phyloP scores from a whole-genome alignment of 2,888 invertebrate genomes.

The Lingula anatina region DNA sequence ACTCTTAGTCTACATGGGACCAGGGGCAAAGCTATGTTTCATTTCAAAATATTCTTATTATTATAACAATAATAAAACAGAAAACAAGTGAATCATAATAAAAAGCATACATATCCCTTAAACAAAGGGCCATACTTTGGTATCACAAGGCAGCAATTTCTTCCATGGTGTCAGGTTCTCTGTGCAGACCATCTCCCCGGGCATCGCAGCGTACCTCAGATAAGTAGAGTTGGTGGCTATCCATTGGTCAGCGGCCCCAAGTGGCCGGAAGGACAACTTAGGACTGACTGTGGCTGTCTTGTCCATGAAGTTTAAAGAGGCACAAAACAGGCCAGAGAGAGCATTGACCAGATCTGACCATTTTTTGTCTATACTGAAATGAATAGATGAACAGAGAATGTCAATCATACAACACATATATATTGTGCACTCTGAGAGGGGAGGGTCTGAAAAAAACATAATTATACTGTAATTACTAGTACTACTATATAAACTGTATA shows the following conservation, averaged over 20 bases:
- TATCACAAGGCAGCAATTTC: slow-evolving; percentile 91
- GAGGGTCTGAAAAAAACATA: too few species aligned
- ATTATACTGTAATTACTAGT: not conserved
- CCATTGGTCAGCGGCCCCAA: slow-evolving; percentile 61
- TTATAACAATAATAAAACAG: too few species aligned
- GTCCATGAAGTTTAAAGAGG: slow-evolving; percentile 88
- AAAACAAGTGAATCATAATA: too few species aligned
- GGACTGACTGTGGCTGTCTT: slow-evolving; percentile 76
- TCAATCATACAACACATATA: too few species aligned
- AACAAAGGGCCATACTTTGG: slow-evolving; percentile 49
- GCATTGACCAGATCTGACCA: slow-evolving; percentile 88
- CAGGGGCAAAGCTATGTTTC: too few species aligned
- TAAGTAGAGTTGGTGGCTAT: slow-evolving; percentile 46
- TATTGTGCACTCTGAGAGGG: too few species aligned
- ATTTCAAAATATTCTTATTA: too few species aligned
- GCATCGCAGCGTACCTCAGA: slow-evolving; percentile 75
- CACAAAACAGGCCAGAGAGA: slow-evolving; percentile 90
- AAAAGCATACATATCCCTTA: too few species aligned
- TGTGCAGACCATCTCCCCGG: slow-evolving; percentile 94
- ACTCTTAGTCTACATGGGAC: too few species aligned
- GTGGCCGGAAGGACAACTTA: slow-evolving; percentile 74
- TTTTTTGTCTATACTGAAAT: slow-evolving; percentile 63
- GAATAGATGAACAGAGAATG: slow-evolving; percentile 2
- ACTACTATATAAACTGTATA: not conserved
- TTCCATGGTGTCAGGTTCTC: slow-evolving; percentile 99